phyloP scores from a whole-genome alignment of 2,113 vertebrate species.

The Rhineura floridana region DNA sequence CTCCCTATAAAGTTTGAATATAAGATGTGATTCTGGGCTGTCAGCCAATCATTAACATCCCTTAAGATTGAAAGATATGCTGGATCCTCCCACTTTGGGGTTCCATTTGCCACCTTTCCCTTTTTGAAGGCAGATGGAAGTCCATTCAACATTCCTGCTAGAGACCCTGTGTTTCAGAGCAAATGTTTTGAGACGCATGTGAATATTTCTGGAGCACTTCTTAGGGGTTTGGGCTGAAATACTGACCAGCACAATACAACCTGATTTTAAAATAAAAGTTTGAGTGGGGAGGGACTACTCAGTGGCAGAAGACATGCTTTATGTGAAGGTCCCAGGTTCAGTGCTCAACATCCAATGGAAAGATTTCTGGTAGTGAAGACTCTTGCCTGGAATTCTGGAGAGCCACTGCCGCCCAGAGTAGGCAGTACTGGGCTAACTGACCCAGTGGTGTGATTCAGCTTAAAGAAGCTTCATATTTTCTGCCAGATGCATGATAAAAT shows the following conservation, averaged over 20 bases:
- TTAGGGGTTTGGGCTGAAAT: background rate
- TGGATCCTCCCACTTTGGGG: background rate
- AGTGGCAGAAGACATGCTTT: background rate
- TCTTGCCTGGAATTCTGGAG: no score
- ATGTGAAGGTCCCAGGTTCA: background rate
- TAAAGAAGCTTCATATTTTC: background rate
- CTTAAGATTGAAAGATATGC: background rate
- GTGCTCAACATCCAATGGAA: background rate
- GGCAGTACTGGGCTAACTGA: background rate
- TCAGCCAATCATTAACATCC: background rate
- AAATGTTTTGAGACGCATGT: background rate
- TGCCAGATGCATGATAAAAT: background rate
- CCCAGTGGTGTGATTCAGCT: background rate
- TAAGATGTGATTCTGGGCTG: background rate
- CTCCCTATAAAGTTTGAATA: background rate
- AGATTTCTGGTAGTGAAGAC: background rate
- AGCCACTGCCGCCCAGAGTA: background rate
- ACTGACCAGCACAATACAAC: background rate
- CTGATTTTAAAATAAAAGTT: background rate
- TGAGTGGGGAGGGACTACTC: background rate
- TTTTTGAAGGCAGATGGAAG: background rate
- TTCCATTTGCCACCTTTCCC: background rate
- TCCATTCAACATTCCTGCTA: background rate
- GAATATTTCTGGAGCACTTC: background rate
- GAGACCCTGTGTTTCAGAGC: background rate